Evolutionary conservation across 1,140 invertebrate genomes (phyloP).

Genomic region (Platyura marginata): DNA sequence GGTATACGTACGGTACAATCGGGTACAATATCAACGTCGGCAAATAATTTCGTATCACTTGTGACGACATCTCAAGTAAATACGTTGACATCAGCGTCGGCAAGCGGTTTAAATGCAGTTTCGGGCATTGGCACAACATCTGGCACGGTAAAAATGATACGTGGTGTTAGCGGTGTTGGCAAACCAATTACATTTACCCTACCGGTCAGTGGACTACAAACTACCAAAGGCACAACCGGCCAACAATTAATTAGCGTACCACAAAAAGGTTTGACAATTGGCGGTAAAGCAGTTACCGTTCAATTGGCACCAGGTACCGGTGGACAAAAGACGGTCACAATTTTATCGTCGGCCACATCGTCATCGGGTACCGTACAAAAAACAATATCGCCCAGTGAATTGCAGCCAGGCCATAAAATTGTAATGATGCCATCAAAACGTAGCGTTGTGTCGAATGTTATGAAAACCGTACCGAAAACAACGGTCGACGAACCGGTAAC

Average conservation of each 20-base stretch:
- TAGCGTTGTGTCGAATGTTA: not conserved
- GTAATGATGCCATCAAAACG: conserved; percentile 23
- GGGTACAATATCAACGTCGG: conserved; percentile 36
- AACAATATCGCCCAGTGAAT: conserved; percentile 26
- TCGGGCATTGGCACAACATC: conserved; percentile 13
- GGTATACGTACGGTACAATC: conserved; percentile 28
- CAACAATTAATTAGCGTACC: conserved; percentile 8
- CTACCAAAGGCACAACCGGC: not conserved
- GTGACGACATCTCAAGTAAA: conserved; percentile 10
- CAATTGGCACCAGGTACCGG: conserved; percentile 28
- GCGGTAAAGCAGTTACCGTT: conserved; percentile 51
- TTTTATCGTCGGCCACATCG: conserved; percentile 10
- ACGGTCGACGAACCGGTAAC: conserved; percentile 38
- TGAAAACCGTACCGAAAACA: conserved; percentile 13
- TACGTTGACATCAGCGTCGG: conserved; percentile 3
- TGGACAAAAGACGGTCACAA: conserved; percentile 20
- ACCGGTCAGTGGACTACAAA: conserved; percentile 23
- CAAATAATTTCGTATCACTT: conserved; percentile 18
- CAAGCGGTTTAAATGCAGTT: conserved; percentile 10
- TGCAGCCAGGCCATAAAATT: conserved; percentile 10
- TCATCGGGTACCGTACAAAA: conserved; percentile 21
- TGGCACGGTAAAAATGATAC: conserved; percentile 44
- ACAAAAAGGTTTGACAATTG: conserved; percentile 39
- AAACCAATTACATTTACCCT: conserved; percentile 54
- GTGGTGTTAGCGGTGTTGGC: conserved; percentile 28